A percentile compares a stretch with the other conserved stretches of the same genome.
phyloP scores from a whole-genome alignment of 1,140 invertebrate species.

The Macrosteles quadrilineatus region DNA sequence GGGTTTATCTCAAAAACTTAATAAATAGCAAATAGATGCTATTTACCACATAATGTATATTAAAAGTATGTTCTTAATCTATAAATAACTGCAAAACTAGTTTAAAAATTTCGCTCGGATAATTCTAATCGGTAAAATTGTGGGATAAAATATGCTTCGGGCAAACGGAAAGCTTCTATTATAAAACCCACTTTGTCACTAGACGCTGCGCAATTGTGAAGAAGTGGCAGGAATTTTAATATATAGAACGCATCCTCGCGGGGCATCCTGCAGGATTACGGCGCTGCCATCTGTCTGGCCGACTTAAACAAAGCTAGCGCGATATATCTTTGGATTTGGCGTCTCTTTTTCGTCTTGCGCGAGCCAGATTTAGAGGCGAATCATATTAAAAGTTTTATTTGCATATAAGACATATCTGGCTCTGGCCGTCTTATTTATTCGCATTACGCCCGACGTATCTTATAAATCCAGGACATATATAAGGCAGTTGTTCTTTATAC shows the following conservation, averaged over 20 bases:
- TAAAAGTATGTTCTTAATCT: too few species aligned
- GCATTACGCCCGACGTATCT: constrained; percentile 2
- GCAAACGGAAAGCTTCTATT: too few species aligned
- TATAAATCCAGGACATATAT: constrained; percentile 16
- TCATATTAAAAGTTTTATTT: constrained; percentile 26
- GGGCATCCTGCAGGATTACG: not conserved
- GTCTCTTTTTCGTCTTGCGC: not conserved
- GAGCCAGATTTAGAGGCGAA: constrained; percentile 16
- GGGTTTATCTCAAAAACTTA: too few species aligned
- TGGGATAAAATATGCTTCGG: too few species aligned
- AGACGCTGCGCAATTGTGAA: too few species aligned
- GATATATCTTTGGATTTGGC: constrained; percentile 4
- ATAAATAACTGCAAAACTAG: too few species aligned
- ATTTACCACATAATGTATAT: too few species aligned
- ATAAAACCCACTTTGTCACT: too few species aligned
- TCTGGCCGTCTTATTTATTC: constrained; percentile 9
- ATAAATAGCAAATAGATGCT: too few species aligned
- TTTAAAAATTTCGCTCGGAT: too few species aligned
- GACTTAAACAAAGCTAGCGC: constrained; percentile 10
- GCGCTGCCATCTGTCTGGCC: not conserved
- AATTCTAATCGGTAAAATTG: too few species aligned
- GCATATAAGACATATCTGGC: constrained; percentile 16
- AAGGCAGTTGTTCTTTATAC: constrained; percentile 18
- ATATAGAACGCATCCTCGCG: constrained; percentile 4
- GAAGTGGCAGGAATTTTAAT: not conserved